Percentiles rank a stretch among this genome's conserved stretches.
Conservation (phyloP, 2,113 vertebrate species). For the Pandion haliaetus region DNA sequence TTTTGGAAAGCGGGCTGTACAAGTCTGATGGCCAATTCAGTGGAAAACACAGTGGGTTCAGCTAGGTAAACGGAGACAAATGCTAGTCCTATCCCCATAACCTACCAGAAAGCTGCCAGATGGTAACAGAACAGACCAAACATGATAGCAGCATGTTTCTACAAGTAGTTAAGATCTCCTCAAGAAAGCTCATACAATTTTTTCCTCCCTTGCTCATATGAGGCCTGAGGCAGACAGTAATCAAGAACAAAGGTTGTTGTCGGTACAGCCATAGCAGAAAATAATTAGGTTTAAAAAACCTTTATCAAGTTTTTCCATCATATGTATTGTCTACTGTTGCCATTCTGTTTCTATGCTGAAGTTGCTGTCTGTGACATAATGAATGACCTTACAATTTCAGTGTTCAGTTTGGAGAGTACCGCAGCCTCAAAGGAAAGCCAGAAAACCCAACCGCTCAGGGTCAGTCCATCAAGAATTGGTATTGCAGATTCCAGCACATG, state of each 20-base stretch:
- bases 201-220: not conserved
- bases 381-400: constrained; percentile 26
- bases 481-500: not conserved
- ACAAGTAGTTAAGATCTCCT: not conserved
- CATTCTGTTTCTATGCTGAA: not conserved
- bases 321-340: not conserved
- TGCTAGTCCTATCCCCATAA: not conserved
- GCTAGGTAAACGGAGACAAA: not conserved
- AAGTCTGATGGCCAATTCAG: not conserved
- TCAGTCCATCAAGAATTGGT: not conserved
- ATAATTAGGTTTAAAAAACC: not conserved
- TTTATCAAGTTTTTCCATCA: not conserved
- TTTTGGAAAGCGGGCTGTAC: not conserved
- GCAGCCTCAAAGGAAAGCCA: not conserved
- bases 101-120: not conserved
- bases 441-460: not conserved
- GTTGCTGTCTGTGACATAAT: not conserved
- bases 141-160: accelerated
- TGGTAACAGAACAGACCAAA: not conserved
- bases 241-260: not conserved
- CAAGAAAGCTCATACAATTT: not conserved
- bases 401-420: not conserved
- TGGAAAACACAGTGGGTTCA: not conserved
- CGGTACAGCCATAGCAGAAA: not conserved
- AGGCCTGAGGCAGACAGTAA: not conserved